A percentile compares a stretch with the other conserved stretches of the same genome.
phyloP scores from a whole-genome alignment of 2,888 invertebrate genomes.

The Ariolimax columbianus region DNA sequence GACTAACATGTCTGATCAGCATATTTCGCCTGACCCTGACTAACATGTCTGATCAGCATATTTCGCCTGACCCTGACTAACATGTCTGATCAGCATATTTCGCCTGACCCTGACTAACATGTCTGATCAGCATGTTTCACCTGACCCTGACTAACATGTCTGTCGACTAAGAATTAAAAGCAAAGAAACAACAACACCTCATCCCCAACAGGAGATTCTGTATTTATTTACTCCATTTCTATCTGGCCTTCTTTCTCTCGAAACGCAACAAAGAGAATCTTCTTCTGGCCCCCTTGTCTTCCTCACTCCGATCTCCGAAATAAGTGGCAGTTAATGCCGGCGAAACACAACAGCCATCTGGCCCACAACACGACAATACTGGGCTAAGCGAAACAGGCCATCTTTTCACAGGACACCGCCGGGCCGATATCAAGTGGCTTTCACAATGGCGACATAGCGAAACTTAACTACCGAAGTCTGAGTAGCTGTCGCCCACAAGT shows the following conservation, averaged over 20 bases:
- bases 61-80: too few species aligned
- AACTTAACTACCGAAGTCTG: slow-evolving; percentile 30
- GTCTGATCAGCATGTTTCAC: too few species aligned
- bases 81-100: too few species aligned
- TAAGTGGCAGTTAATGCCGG: slow-evolving; percentile 10
- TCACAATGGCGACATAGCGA: slow-evolving; percentile 25
- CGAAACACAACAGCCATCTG: slow-evolving; percentile 25
- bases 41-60: too few species aligned
- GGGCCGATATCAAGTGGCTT: slow-evolving; percentile 17
- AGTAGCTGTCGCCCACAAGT: slow-evolving; percentile 22
- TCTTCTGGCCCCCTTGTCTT: not conserved
- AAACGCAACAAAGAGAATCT: not conserved
- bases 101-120: too few species aligned
- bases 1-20: too few species aligned
- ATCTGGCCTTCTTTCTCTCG: not conserved
- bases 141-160: too few species aligned
- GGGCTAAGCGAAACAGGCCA: slow-evolving; percentile 31
- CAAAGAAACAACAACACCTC: too few species aligned
- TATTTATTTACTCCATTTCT: too few species aligned
- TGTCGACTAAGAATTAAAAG: too few species aligned
- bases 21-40: too few species aligned
- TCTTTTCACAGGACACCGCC: slow-evolving; percentile 37
- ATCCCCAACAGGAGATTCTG: too few species aligned
- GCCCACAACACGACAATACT: not conserved
- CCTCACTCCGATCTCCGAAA: not conserved